Evolutionary conservation across 2,888 invertebrate species (phyloP).

Genomic region (Hydrotaea diabolus): DNA sequence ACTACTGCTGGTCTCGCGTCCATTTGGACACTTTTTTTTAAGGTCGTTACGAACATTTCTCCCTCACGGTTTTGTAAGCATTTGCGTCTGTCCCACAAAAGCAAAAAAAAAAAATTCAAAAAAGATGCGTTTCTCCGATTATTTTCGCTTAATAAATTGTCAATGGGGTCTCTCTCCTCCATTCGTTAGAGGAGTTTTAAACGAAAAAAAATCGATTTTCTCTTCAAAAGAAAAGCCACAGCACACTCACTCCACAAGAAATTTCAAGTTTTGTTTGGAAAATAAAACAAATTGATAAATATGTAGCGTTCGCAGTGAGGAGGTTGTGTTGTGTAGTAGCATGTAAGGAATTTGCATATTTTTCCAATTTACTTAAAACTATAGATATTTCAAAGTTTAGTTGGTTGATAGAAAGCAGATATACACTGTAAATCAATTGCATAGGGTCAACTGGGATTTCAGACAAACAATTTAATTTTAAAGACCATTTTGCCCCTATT

Average conservation of each 20-base stretch:
- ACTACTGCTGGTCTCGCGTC: not conserved
- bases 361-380: conserved; percentile 62
- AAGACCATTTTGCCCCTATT: no score
- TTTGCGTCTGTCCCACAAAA: not conserved
- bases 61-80: not conserved
- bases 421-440: not conserved
- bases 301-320: conserved; percentile 23
- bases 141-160: conserved; percentile 62
- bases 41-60: conserved; percentile 60
- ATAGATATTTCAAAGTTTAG: conserved; percentile 45
- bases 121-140: conserved; percentile 60
- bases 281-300: conserved; percentile 62
- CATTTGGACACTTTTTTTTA: conserved; percentile 56
- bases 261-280: conserved; percentile 36
- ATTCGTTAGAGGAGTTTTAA: conserved; percentile 39
- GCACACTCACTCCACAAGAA: no score
- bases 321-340: not conserved
- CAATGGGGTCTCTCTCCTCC: conserved; percentile 2
- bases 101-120: not conserved
- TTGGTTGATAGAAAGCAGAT: not conserved
- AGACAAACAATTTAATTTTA: no score
- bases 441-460: not conserved
- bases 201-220: conserved; percentile 22
- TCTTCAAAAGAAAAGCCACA: not conserved
- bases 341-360: conserved; percentile 62